Evolutionary conservation across 2,797 vertebrate genomes (phyloP), one percentile per base, ranked within the genome.

Genomic region (Chromis chromis): DNA sequence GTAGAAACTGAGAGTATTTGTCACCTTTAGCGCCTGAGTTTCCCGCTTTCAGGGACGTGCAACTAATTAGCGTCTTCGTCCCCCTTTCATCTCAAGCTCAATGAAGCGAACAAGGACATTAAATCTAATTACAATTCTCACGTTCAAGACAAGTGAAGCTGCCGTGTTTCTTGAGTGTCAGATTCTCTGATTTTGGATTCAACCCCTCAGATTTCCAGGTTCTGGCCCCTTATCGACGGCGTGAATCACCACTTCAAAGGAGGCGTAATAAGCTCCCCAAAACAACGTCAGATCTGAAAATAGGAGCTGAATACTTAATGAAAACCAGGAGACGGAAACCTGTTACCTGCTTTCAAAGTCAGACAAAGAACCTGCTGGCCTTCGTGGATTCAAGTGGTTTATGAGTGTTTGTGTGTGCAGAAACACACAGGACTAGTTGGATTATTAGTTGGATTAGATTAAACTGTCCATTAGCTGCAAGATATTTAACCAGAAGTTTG

Each of bases 161-260:
- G 17, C 3, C 11, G 17, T 62, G 24, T 25, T 58, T 48, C 21
- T 22, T 24, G 4, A 3, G 22, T 39, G 12, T 39, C 36, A 1
- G 36, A 46, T 54, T 49, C 17, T 0, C 24, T 4, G 8, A 31
- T 62, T 72, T 58, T 27, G 14, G 13, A 17, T 27, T 24, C 24
- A 54, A 54, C 25, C 52, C 24, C 14, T 12, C 12, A 27, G 14
- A 16, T 44, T 17, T 69, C 16, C 13, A 44, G 40, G 55, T 40
- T 50, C 46, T 21, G 39, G 52, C 16, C 22, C 7, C 31, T 24
- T 19, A 49, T 42, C 49, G 31, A 56, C 3, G 48, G 62, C 36
- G 42, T 81, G 77, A 81, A 79, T 72, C 76, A 74, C 55, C 70
- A 80, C 79, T 80, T 88, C 79, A 89, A 84, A 89, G 36, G 62